These are phyloP conservation scores for Dicycla oo DNA, from an alignment of 2,888 invertebrate species.

Conservation along the genomic window DNA sequence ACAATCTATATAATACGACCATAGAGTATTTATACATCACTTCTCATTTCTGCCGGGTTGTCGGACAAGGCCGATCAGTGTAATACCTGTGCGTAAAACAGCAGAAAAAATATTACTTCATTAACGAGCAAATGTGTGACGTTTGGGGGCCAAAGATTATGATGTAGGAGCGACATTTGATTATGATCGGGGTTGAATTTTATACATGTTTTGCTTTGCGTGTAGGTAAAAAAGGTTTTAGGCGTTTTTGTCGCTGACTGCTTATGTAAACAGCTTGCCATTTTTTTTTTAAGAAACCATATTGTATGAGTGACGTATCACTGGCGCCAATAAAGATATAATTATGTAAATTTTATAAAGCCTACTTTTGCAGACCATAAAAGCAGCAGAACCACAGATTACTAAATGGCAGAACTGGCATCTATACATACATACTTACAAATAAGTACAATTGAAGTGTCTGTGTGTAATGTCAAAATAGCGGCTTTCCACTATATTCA, in stretches of 20 bases:
- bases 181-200: constrained; percentile 14
- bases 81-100: constrained; percentile 81
- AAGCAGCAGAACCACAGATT: not conserved
- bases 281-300: constrained; percentile 29
- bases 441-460: too few species aligned
- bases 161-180: constrained; percentile 44
- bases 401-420: too few species aligned
- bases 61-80: constrained; percentile 79
- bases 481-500: too few species aligned
- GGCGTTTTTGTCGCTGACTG: constrained; percentile 6
- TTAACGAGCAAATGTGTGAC: constrained; percentile 81
- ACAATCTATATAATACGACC: constrained; percentile 35
- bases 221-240: not conserved
- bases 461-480: too few species aligned
- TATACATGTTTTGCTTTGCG: constrained; percentile 6
- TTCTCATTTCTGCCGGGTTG: constrained; percentile 76
- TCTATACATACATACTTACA: too few species aligned
- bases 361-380: constrained; percentile 10
- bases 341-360: constrained; percentile 38
- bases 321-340: constrained; percentile 23
- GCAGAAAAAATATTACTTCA: constrained; percentile 82
- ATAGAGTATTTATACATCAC: constrained; percentile 66
- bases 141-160: constrained; percentile 74
- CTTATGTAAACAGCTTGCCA: constrained; percentile 5
- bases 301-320: constrained; percentile 33